These are phyloP conservation scores for Oncopodura yosiiana DNA, from an alignment of 1,140 invertebrate genomes.

Conservation along the genomic window DNA sequence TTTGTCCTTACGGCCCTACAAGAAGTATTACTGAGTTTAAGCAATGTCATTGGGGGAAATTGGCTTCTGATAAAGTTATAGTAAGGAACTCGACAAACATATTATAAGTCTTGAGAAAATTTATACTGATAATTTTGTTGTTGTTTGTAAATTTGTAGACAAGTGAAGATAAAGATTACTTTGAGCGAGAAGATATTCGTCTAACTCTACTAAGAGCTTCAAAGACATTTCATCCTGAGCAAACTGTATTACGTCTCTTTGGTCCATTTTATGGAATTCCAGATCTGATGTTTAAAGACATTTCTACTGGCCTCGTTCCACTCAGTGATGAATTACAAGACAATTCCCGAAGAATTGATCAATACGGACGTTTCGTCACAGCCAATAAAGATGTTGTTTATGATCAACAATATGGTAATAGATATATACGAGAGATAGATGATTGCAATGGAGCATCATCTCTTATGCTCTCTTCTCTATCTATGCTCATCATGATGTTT, in stretches of 20 bases:
- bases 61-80: constrained; percentile 32
- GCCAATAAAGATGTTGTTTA: constrained; percentile 33
- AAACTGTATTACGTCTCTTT: constrained; percentile 32
- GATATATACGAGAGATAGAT: constrained; percentile 32
- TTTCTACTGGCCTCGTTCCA: constrained; percentile 27
- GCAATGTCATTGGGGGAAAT: constrained; percentile 34
- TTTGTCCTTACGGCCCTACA: constrained; percentile 30
- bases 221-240: constrained; percentile 33
- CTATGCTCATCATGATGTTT: background rate
- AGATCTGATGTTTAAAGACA: constrained; percentile 34
- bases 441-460: constrained; percentile 19
- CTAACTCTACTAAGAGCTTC: constrained; percentile 31
- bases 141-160: constrained; percentile 28
- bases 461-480: background rate
- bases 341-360: constrained; percentile 29
- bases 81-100: background rate
- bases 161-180: constrained; percentile 30
- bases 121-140: background rate
- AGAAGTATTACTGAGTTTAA: constrained; percentile 31
- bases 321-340: constrained; percentile 21
- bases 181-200: constrained; percentile 31
- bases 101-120: too few relatives aligned
- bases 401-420: constrained; percentile 31
- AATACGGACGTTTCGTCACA: constrained; percentile 28
- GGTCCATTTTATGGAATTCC: constrained; percentile 32